Evolutionary conservation across 2,113 vertebrate genomes (phyloP).

Genomic region (Burhinus oedicnemus): DNA sequence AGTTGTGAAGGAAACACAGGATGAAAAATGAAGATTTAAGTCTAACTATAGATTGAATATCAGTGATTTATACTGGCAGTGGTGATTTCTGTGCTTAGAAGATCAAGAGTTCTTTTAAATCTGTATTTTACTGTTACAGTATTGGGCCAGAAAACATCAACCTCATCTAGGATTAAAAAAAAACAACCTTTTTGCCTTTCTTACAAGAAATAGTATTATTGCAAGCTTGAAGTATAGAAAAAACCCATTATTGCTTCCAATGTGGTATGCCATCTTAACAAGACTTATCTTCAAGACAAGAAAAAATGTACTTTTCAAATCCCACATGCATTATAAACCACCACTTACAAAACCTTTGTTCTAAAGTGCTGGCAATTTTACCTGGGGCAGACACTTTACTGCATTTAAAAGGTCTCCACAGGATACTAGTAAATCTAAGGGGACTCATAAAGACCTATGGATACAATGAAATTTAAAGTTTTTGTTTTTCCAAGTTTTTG

Average conservation of each 20-base stretch:
- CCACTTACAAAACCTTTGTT: slow-evolving; percentile 75
- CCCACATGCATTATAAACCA: slow-evolving; percentile 76
- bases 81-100: background rate
- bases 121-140: slow-evolving; percentile 51
- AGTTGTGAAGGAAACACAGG: background rate
- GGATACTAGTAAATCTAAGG: slow-evolving; percentile 68
- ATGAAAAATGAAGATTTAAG: background rate
- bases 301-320: slow-evolving; percentile 77
- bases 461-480: slow-evolving; percentile 75
- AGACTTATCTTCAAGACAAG: slow-evolving; percentile 74
- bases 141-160: slow-evolving; percentile 64
- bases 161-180: slow-evolving; percentile 36
- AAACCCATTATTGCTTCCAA: slow-evolving; percentile 71
- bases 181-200: background rate
- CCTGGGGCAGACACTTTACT: slow-evolving; percentile 72
- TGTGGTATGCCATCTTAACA: slow-evolving; percentile 73
- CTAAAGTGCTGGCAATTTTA: slow-evolving; percentile 75
- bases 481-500: slow-evolving; percentile 66
- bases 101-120: slow-evolving; percentile 47
- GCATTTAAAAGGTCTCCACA: slow-evolving; percentile 75
- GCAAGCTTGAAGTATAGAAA: slow-evolving; percentile 58
- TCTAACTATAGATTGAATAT: background rate
- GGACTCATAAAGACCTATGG: slow-evolving; percentile 53
- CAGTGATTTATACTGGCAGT: slow-evolving; percentile 30
- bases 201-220: slow-evolving; percentile 70